These are phyloP conservation scores for Atrichornis clamosus DNA, from an alignment of 2,113 vertebrate species.

Conservation along the genomic window DNA sequence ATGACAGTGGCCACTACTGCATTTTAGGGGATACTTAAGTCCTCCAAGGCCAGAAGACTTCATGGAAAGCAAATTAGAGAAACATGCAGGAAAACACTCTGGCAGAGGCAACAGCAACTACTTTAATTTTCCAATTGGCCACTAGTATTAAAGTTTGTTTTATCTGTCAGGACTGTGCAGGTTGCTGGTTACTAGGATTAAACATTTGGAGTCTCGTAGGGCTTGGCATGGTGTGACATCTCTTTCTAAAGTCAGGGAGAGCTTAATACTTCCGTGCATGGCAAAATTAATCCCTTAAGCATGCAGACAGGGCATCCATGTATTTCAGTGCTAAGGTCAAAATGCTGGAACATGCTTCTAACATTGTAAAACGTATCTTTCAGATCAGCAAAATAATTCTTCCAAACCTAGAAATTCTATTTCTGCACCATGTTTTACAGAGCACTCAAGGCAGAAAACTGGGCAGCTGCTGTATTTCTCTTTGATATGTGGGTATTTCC, in stretches of 20 bases:
- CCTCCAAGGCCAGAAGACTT: not conserved
- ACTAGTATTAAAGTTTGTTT: not conserved
- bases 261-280: not conserved
- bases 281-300: not conserved
- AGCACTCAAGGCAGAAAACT: not conserved
- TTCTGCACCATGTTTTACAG: not conserved
- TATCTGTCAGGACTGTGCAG: not conserved
- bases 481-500: rapidly evolving
- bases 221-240: not conserved
- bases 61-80: not conserved
- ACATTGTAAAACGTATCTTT: not conserved
- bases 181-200: not conserved
- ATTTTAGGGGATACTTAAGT: not conserved
- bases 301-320: not conserved
- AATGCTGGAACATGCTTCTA: not conserved
- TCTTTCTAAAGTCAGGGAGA: not conserved
- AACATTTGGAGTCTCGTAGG: not conserved
- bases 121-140: not conserved
- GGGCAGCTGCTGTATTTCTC: not conserved
- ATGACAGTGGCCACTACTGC: not conserved
- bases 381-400: not conserved
- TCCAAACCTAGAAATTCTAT: not conserved
- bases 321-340: not conserved
- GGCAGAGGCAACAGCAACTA: not conserved
- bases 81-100: not conserved